Percentiles rank a stretch among this genome's conserved stretches.
Evolutionary conservation across 1,140 invertebrate genomes (phyloP).

Genomic region (Psix sp.): DNA sequence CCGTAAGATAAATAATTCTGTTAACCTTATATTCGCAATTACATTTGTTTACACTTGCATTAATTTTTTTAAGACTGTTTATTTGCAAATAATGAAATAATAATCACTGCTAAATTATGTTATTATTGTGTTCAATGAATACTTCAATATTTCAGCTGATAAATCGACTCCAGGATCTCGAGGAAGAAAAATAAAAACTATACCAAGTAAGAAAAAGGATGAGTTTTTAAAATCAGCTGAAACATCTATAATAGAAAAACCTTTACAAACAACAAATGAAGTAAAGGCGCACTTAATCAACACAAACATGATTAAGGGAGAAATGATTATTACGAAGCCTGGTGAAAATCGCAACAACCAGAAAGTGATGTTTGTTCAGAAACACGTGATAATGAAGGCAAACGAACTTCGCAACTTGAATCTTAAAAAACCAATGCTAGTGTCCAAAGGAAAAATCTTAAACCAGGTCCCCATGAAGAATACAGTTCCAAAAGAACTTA

Average conservation of each 20-base stretch:
- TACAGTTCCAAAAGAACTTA: slow-evolving; percentile 61
- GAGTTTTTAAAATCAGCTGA: slow-evolving; percentile 47
- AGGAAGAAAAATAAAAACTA: slow-evolving; percentile 64
- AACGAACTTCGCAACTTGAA: slow-evolving; percentile 65
- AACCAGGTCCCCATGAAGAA: slow-evolving; percentile 62
- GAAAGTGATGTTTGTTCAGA: slow-evolving; percentile 71
- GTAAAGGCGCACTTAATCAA: slow-evolving; percentile 74
- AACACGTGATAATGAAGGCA: slow-evolving; percentile 69
- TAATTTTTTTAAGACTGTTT: too few relatives aligned
- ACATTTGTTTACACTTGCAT: too few relatives aligned
- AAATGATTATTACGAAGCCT: slow-evolving; percentile 73
- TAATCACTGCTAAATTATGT: slow-evolving; percentile 4
- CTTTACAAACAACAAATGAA: slow-evolving; percentile 72
- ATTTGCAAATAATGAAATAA: too few relatives aligned
- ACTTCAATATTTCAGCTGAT: slow-evolving; percentile 21
- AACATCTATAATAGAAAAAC: slow-evolving; percentile 56
- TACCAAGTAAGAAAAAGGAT: slow-evolving; percentile 67
- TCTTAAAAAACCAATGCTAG: slow-evolving; percentile 63
- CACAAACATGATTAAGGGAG: slow-evolving; percentile 74
- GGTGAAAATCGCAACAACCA: slow-evolving; percentile 67
- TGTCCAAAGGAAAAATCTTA: slow-evolving; percentile 66
- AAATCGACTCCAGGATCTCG: slow-evolving; percentile 26
- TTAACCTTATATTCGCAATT: too few relatives aligned
- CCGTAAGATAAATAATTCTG: slow-evolving; percentile 43
- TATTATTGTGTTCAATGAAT: slow-evolving; percentile 1